Evolutionary conservation across 2,888 invertebrate genomes (phyloP).

Genomic region (Alcis repandata): DNA sequence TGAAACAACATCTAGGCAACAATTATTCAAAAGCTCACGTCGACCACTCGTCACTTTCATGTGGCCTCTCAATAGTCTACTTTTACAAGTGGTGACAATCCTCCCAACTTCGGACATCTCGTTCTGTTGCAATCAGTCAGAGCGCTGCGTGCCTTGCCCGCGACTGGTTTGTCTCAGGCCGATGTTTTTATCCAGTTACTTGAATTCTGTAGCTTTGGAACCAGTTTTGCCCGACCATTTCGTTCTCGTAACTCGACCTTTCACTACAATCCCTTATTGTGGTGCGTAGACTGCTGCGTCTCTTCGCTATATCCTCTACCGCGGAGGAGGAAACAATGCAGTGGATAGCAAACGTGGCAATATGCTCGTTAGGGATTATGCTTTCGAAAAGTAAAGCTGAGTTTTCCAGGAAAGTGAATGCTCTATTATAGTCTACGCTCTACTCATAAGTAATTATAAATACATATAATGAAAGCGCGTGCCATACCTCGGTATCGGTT

Average conservation of each 20-base stretch:
- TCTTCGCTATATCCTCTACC: slow-evolving; percentile 47
- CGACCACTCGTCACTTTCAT: slow-evolving; percentile 38
- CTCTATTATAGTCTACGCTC: slow-evolving; percentile 50
- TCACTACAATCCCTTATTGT: slow-evolving; percentile 76
- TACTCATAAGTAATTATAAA: slow-evolving; percentile 18
- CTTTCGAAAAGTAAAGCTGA: slow-evolving; percentile 52
- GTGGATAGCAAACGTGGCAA: slow-evolving; percentile 53
- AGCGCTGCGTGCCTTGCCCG: slow-evolving; percentile 53
- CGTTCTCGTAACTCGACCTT: slow-evolving; percentile 76
- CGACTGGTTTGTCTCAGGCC: slow-evolving; percentile 81
- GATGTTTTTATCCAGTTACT: slow-evolving; percentile 85
- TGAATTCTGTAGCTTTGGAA: slow-evolving; percentile 84
- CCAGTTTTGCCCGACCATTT: slow-evolving; percentile 79
- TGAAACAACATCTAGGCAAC: neutral
- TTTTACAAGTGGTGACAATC: slow-evolving; percentile 46
- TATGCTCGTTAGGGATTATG: slow-evolving; percentile 31
- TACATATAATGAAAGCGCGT: slow-evolving; percentile 4
- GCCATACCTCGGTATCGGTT: neutral
- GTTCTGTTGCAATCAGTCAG: slow-evolving; percentile 59
- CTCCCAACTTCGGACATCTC: slow-evolving; percentile 55
- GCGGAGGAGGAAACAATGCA: slow-evolving; percentile 54
- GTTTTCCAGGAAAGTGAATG: slow-evolving; percentile 66
- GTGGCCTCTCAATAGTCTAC: slow-evolving; percentile 29
- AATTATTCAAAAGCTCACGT: slow-evolving; percentile 13
- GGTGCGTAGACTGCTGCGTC: slow-evolving; percentile 59